Evolutionary conservation across 2,113 vertebrate species (phyloP).

Genomic region (Melanerpes formicivorus): DNA sequence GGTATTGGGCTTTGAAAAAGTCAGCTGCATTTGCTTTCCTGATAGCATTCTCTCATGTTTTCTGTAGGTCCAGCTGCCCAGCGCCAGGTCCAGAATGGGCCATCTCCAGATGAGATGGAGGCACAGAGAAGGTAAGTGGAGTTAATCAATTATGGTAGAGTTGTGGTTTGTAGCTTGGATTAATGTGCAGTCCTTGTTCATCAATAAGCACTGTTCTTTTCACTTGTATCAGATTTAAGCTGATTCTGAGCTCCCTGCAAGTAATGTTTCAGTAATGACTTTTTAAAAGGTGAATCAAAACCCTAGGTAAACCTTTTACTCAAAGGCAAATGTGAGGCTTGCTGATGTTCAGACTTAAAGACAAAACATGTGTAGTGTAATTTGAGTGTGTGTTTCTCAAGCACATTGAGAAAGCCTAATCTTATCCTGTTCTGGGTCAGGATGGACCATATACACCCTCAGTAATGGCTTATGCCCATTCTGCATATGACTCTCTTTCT

Average conservation of each 20-base stretch:
- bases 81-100: conserved; percentile 93
- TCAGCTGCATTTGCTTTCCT: neutral
- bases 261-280: neutral
- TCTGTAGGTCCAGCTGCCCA: conserved; percentile 88
- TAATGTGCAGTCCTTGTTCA: neutral
- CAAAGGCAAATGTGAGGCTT: neutral
- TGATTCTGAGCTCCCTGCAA: neutral
- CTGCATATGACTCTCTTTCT: neutral
- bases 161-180: neutral
- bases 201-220: neutral
- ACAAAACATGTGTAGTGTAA: neutral
- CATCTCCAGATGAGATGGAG: conserved; percentile 92
- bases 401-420: neutral
- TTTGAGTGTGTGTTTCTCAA: neutral
- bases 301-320: neutral
- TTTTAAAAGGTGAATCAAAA: neutral
- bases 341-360: neutral
- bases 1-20: neutral
- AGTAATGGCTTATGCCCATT: neutral
- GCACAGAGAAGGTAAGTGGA: conserved; percentile 88
- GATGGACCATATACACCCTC: neutral
- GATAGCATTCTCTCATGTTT: conserved; percentile 14
- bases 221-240: neutral
- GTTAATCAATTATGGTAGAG: neutral
- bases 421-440: neutral